phyloP scores from a whole-genome alignment of 2,888 invertebrate genomes.

The Tupiocoris notatus region DNA sequence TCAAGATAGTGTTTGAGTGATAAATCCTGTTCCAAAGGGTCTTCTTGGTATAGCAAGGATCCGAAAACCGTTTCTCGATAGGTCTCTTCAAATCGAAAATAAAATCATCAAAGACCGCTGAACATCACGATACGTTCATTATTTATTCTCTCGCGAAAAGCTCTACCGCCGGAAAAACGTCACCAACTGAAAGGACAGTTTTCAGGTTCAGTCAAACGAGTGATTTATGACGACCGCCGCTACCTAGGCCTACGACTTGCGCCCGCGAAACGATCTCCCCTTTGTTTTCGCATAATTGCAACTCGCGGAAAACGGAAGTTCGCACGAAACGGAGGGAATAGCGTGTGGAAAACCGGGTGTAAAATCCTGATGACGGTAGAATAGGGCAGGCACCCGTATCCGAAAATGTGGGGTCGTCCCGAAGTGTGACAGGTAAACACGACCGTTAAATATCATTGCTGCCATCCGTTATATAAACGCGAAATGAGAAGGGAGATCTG shows the following conservation, averaged over 20 bases:
- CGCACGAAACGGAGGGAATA: too few relatives aligned
- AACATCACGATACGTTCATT: too few relatives aligned
- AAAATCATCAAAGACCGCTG: too few relatives aligned
- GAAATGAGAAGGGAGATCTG: neutral
- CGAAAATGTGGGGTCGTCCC: neutral
- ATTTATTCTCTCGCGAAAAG: too few relatives aligned
- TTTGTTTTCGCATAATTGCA: constrained; percentile 47
- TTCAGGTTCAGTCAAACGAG: neutral
- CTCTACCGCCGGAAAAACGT: too few relatives aligned
- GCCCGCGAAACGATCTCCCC: constrained; percentile 6
- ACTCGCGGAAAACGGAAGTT: constrained; percentile 1
- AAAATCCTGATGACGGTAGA: constrained; percentile 2
- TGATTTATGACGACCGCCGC: neutral
- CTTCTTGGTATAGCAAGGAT: too few relatives aligned
- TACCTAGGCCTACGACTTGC: neutral
- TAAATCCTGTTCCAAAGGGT: too few relatives aligned
- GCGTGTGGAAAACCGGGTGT: neutral
- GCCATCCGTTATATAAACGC: constrained; percentile 43
- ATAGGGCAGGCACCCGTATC: neutral
- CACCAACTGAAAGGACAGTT: neutral
- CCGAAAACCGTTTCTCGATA: too few relatives aligned
- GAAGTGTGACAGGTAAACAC: constrained; percentile 45
- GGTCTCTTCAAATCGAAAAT: too few relatives aligned
- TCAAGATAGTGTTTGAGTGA: too few relatives aligned
- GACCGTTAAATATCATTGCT: constrained; percentile 46